phyloP scores from a whole-genome alignment of 2,113 vertebrate species.

The Saiga tatarica region DNA sequence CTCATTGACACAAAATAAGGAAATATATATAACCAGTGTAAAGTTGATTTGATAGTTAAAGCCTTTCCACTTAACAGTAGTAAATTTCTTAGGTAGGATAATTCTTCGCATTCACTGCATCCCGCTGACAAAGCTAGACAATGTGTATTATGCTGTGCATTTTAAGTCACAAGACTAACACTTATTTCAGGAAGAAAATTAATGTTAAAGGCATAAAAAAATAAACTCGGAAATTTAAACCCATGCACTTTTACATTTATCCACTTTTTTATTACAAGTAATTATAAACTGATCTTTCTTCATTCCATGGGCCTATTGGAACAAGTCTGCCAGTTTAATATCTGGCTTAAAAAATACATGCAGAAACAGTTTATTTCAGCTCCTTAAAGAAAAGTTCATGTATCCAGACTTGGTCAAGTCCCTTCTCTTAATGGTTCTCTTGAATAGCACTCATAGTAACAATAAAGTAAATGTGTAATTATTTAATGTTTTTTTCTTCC shows the following conservation, averaged over 20 bases:
- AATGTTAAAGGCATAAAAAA: conserved; percentile 42
- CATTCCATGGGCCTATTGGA: neutral
- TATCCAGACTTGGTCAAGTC: neutral
- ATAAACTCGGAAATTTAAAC: conserved; percentile 12
- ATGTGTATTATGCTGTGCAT: neutral
- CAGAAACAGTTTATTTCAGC: neutral
- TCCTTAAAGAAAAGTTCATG: neutral
- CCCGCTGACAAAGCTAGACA: neutral
- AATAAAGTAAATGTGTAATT: neutral
- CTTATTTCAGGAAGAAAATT: conserved; percentile 57
- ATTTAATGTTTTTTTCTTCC: neutral
- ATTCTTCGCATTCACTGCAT: neutral
- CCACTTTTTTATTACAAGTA: conserved; percentile 32
- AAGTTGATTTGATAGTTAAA: neutral
- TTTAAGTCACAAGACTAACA: conserved; percentile 26
- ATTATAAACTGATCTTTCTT: neutral
- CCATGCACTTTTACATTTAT: neutral
- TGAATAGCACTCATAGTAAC: neutral
- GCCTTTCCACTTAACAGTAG: neutral
- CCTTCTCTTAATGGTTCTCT: neutral
- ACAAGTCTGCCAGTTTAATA: conserved; percentile 9
- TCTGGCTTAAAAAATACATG: neutral
- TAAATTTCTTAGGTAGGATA: neutral
- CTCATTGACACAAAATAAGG: neutral
- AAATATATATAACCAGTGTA: neutral